Evolutionary conservation across 1,140 invertebrate species (phyloP), one percentile per base, ranked within the genome.

Genomic region (Manduca sexta): DNA sequence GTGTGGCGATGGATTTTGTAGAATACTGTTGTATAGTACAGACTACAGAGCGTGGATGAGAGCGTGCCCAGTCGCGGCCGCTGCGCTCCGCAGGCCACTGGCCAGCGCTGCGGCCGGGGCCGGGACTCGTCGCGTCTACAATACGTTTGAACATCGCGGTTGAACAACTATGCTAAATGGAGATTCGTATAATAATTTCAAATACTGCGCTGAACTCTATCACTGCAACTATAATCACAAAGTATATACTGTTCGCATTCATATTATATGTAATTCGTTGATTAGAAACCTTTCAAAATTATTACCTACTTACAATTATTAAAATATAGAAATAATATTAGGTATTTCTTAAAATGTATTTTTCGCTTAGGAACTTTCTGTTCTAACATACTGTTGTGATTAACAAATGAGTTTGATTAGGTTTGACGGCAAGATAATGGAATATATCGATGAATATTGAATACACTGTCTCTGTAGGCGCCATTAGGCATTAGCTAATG

Each of bases 221-320:
- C 12, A 41, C 16, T 37, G 30, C 44, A 41, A 40, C 37, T 45
- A 31, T 17, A 45, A 52, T 34, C 39, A 57, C 13, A 52, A 56
- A 49, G 26, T 54, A 48, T 56, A 64, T 61, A 65, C 45, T 66
- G 56, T 26, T 64, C 59, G 63, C 41, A 63, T 18, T n/a, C n/a
- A 63, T 69, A 46, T 51, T 70, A 69, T 71, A 74, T 56, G 59
- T 80, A 74, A 84, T 84, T 84, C 81, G 81, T 84, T 84, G 81
- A 69, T 68, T 75, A 66, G 79, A 84, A 84, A 84, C 81, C 81
- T 79, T 77, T 69, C 63, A 46, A 72, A 70, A 71, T 69, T 67
- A 80, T 73, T 69, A 67, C 56, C 72, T 81, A 84, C 70, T 76
- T 84, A 84, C 54, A 69, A 66, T 74, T 78, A 77, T 48, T 40